These are phyloP conservation scores for Odontomachus brunneus DNA, from an alignment of 1,140 invertebrate genomes.

Conservation along the genomic window DNA sequence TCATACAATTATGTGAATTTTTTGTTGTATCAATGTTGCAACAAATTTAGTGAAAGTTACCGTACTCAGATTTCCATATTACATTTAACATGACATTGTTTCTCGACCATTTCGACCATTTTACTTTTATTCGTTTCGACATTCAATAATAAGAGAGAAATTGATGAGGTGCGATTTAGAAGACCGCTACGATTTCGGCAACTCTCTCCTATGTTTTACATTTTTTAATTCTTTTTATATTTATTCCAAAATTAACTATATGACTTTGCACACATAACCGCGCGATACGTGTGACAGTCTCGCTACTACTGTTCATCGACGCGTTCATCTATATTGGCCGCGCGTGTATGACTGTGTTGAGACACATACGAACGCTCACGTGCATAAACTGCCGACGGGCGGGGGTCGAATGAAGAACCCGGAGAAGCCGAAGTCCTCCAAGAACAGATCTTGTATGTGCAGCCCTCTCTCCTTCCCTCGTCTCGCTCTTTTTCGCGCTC, in stretches of 20 bases:
- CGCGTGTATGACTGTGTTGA: background rate
- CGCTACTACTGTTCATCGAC: background rate
- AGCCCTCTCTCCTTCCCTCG: background rate
- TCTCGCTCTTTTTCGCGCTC: no score
- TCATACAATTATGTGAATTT: no score
- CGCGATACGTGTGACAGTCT: background rate
- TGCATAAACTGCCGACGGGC: background rate
- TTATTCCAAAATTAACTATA: background rate
- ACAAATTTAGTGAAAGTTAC: no score
- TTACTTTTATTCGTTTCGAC: no score
- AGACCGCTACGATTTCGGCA: no score
- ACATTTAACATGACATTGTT: no score
- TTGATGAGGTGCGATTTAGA: no score
- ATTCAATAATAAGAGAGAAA: no score
- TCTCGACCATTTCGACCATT: no score
- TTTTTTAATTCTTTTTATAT: background rate
- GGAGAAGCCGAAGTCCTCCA: conserved; percentile 10
- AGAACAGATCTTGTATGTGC: conserved; percentile 34
- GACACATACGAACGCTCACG: conserved; percentile 10
- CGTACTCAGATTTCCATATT: no score
- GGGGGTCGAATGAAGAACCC: background rate
- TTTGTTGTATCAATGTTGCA: no score
- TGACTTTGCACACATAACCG: background rate
- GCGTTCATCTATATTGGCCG: background rate
- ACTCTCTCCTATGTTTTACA: no score